These are phyloP conservation scores for Erannis defoliaria DNA, from an alignment of 2,888 invertebrate species.

Conservation along the genomic window DNA sequence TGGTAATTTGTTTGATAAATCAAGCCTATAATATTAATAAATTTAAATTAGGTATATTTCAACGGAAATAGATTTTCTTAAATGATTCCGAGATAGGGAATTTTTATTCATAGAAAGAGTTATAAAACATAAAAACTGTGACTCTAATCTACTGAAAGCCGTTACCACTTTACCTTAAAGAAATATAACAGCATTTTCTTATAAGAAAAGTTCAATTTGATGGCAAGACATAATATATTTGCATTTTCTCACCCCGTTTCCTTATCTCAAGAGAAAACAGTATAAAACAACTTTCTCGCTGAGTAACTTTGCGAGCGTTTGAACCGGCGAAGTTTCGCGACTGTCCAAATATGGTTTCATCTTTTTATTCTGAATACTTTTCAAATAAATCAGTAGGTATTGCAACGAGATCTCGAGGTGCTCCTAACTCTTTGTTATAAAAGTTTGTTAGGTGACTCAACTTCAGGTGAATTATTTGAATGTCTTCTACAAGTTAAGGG, in stretches of 20 bases:
- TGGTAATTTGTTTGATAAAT: too few relatives aligned
- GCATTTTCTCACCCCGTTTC: conserved; percentile 23
- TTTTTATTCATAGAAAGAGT: background rate
- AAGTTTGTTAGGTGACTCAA: conserved; percentile 13
- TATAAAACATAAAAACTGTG: background rate
- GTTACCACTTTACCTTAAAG: background rate
- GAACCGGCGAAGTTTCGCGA: conserved; percentile 29
- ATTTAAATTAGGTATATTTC: too few relatives aligned
- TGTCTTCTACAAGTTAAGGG: background rate
- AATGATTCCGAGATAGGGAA: background rate
- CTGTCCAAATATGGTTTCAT: conserved; percentile 36
- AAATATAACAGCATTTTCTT: conserved; percentile 10
- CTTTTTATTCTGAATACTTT: conserved; percentile 35
- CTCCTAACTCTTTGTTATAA: conserved; percentile 25
- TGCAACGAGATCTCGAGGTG: conserved; percentile 26
- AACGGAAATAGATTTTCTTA: too few relatives aligned
- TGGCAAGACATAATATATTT: conserved; percentile 22
- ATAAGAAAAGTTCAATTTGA: conserved; percentile 15
- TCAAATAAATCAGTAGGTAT: conserved; percentile 35
- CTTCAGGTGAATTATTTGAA: conserved; percentile 12
- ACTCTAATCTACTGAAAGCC: background rate
- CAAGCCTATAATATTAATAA: too few relatives aligned
- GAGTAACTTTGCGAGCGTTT: conserved; percentile 28
- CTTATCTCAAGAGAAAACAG: conserved; percentile 27
- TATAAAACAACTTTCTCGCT: conserved; percentile 28